Conservation (phyloP, 2,113 vertebrate genomes). For the Ptilorrhoa leucosticta region DNA sequence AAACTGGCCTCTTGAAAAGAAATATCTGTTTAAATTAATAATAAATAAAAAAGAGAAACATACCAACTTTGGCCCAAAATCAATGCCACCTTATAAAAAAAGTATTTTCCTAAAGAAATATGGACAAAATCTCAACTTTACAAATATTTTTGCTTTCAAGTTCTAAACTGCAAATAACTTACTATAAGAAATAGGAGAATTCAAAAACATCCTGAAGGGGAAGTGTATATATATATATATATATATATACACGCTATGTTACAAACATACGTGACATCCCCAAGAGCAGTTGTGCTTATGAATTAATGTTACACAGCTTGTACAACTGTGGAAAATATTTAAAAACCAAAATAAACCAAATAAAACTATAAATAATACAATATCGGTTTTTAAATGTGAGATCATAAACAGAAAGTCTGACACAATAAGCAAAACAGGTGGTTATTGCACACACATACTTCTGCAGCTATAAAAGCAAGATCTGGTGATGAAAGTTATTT, state of each 20-base stretch:
- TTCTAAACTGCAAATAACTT: not conserved
- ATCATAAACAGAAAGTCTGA: not conserved
- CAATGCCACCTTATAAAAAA: not conserved
- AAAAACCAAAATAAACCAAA: not conserved
- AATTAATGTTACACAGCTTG: not conserved
- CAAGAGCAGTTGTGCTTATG: not conserved
- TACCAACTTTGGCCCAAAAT: not conserved
- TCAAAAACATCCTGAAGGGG: not conserved
- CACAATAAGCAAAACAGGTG: not conserved
- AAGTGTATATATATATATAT: not conserved
- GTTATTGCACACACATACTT: not conserved
- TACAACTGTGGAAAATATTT: not conserved
- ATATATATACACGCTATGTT: not conserved
- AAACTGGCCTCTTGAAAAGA: not conserved
- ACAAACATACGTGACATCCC: not conserved
- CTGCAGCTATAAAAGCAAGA: not conserved
- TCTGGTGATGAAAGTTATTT: not conserved
- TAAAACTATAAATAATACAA: not conserved
- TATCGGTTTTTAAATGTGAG: not conserved
- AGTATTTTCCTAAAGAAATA: not conserved
- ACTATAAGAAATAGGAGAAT: not conserved
- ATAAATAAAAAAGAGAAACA: not conserved
- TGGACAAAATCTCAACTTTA: not conserved
- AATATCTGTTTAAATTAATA: not conserved
- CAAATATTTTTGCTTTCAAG: not conserved